Evolutionary conservation across 2,113 vertebrate species (phyloP).

Genomic region (Tachuris rubrigastra): DNA sequence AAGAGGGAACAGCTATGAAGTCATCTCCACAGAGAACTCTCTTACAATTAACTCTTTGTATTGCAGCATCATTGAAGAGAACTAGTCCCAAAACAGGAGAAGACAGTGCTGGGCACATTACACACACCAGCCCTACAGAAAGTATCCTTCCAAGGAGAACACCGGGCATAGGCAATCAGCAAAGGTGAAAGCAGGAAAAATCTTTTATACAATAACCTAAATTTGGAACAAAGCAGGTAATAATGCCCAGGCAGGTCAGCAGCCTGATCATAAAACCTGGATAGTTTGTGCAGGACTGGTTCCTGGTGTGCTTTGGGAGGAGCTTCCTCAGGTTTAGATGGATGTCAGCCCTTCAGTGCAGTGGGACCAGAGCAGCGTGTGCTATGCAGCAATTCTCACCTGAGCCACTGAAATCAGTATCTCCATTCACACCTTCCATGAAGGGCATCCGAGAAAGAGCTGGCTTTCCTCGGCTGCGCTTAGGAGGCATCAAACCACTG

Average conservation of each 20-base stretch:
- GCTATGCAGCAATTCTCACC: slow-evolving; percentile 72
- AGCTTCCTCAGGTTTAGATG: neutral
- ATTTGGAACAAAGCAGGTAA: neutral
- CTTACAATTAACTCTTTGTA: neutral
- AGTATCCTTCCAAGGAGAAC: neutral
- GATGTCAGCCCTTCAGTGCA: rapidly evolving
- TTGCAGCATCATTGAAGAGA: neutral
- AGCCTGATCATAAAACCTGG: neutral
- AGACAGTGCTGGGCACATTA: neutral
- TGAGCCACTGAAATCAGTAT: slow-evolving; percentile 82
- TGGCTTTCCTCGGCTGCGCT: slow-evolving; percentile 92
- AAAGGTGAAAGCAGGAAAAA: neutral
- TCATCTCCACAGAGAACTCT: neutral
- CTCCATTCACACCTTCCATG: slow-evolving; percentile 88
- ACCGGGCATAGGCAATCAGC: neutral
- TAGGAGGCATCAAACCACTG: slow-evolving; percentile 82
- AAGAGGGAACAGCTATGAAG: neutral
- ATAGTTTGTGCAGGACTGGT: neutral
- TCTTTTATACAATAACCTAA: neutral
- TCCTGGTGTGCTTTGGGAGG: neutral
- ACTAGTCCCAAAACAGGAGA: neutral
- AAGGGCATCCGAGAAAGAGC: slow-evolving; percentile 91
- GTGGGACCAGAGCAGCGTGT: neutral
- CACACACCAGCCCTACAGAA: neutral
- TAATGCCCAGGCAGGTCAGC: neutral